phyloP scores from a whole-genome alignment of 2,888 invertebrate species.

The Drosophila stalkeri region DNA sequence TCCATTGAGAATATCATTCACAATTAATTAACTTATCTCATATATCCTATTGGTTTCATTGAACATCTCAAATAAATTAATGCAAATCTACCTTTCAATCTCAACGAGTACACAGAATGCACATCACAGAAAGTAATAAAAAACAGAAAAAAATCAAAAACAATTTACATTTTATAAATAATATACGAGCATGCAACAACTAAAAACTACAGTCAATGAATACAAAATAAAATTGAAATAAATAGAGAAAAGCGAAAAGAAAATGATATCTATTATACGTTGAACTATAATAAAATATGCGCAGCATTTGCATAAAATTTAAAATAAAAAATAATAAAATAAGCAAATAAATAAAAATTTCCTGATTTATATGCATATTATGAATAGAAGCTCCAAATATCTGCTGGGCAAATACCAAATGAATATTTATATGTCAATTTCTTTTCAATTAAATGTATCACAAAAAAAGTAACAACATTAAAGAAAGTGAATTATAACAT shows the following conservation, averaged over 20 bases:
- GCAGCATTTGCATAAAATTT: conserved; percentile 30
- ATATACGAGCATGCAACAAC: conserved; percentile 14
- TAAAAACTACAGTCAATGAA: conserved; percentile 1
- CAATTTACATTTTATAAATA: conserved; percentile 30
- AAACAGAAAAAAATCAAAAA: not conserved
- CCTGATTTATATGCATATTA: conserved; percentile 37
- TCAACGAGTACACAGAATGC: conserved; percentile 22
- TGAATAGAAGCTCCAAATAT: conserved; percentile 8
- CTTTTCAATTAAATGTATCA: conserved; percentile 61
- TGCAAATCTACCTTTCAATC: conserved; percentile 33
- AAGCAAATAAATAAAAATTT: not conserved
- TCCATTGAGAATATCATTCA: conserved; percentile 30
- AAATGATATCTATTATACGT: conserved; percentile 40
- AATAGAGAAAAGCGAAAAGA: conserved; percentile 33
- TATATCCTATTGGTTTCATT: conserved; percentile 76
- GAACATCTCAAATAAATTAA: conserved; percentile 61
- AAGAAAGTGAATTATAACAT: not conserved
- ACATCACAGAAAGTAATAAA: conserved; percentile 11
- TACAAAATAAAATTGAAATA: conserved; percentile 6
- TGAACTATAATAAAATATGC: conserved; percentile 17
- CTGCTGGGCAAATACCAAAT: conserved; percentile 25
- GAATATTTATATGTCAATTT: conserved; percentile 66
- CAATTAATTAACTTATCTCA: conserved; percentile 58
- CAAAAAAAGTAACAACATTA: not conserved
- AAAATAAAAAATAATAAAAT: not conserved